phyloP scores from a whole-genome alignment of 2,113 vertebrate species.

The Aegithalos caudatus region DNA sequence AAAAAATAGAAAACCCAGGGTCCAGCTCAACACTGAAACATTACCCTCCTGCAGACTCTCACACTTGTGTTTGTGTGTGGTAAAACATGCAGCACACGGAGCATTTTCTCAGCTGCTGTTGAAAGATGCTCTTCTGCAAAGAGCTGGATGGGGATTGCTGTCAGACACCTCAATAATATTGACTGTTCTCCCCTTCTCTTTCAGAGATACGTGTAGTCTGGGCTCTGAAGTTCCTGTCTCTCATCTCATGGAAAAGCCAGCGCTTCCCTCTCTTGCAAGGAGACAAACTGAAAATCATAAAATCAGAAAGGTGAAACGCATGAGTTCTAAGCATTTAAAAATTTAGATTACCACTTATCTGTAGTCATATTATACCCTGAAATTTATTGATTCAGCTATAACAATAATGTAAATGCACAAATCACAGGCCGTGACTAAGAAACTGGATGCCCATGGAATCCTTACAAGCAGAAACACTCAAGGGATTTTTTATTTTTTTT shows the following conservation, averaged over 20 bases:
- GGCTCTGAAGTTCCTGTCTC: background rate
- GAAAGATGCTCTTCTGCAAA: background rate
- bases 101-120: background rate
- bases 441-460: background rate
- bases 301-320: background rate
- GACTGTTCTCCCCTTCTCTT: background rate
- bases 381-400: background rate
- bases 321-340: accelerated
- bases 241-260: background rate
- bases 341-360: background rate
- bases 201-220: accelerated
- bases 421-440: background rate
- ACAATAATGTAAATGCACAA: background rate
- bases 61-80: background rate
- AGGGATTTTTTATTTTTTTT: too few relatives aligned
- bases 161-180: background rate
- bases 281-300: background rate
- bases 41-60: background rate
- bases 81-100: accelerated
- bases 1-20: background rate
- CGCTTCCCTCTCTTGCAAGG: background rate
- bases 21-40: background rate
- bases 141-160: background rate
- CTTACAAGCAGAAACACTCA: background rate
- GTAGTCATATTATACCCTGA: background rate